These are phyloP conservation scores for Pantelozetes paolii DNA, from an alignment of 2,888 invertebrate species.

Conservation along the genomic window DNA sequence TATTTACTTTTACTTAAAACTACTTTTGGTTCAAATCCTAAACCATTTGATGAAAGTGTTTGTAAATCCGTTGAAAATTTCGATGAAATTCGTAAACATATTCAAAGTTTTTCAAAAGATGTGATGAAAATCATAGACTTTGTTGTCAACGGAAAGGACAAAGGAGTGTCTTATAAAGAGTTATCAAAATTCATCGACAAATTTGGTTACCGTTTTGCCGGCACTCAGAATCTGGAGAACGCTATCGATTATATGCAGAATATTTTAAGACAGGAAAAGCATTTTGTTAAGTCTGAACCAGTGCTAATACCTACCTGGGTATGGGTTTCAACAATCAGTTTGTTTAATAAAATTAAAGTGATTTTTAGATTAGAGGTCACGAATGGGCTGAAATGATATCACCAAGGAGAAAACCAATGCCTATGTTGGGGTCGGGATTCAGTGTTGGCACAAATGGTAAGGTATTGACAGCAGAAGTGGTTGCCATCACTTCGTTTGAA, in stretches of 20 bases:
- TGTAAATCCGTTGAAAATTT: conserved; percentile 21
- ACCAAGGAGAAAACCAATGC: conserved; percentile 62
- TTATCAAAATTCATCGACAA: conserved; percentile 58
- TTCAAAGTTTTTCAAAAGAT: not conserved
- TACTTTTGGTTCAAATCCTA: no score
- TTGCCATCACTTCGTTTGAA: conserved; percentile 67
- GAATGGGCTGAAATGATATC: conserved; percentile 64
- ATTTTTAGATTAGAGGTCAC: conserved; percentile 57
- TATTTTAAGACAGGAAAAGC: conserved; percentile 60
- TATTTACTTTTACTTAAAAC: no score
- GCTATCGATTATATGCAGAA: conserved; percentile 65
- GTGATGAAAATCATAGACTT: conserved; percentile 31
- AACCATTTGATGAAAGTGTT: conserved; percentile 2
- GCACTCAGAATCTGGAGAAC: conserved; percentile 62
- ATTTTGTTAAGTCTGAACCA: conserved; percentile 69
- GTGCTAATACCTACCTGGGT: conserved; percentile 60
- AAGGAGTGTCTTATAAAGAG: conserved; percentile 58
- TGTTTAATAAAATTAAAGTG: not conserved
- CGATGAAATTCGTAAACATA: conserved; percentile 3
- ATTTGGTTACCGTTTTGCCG: conserved; percentile 64
- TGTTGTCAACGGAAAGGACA: conserved; percentile 21
- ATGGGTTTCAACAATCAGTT: not conserved
- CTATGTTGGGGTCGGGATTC: conserved; percentile 66
- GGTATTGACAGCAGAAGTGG: conserved; percentile 68
- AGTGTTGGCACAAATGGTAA: conserved; percentile 64